Percentiles rank a stretch among this genome's conserved stretches.
Evolutionary conservation across 2,888 invertebrate genomes (phyloP).

Genomic region (Synergus gifuensis): DNA sequence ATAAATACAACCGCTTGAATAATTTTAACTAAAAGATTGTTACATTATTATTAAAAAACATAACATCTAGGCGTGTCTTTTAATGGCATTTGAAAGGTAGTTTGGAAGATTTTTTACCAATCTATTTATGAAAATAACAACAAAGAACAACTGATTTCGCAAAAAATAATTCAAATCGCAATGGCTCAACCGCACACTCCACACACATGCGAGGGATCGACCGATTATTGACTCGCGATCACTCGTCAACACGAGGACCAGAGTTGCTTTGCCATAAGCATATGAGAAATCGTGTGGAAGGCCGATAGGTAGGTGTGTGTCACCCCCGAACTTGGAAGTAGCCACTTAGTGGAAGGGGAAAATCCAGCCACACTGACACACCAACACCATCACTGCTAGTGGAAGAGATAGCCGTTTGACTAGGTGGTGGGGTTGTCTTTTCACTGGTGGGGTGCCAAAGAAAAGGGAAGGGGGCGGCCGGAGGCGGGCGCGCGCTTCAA

Average conservation of each 20-base stretch:
- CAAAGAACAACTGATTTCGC: no score
- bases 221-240: slow-evolving; percentile 50
- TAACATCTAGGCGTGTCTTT: no score
- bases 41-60: no score
- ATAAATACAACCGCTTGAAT: no score
- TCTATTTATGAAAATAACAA: no score
- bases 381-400: slow-evolving; percentile 64
- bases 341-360: slow-evolving; percentile 62
- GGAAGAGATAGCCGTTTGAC: slow-evolving; percentile 72
- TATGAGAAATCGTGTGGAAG: slow-evolving; percentile 50
- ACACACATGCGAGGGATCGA: not conserved
- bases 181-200: not conserved
- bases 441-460: slow-evolving; percentile 62
- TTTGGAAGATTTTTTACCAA: no score
- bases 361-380: slow-evolving; percentile 56
- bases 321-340: slow-evolving; percentile 60
- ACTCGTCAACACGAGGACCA: slow-evolving; percentile 51
- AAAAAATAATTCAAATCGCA: no score
- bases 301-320: slow-evolving; percentile 49
- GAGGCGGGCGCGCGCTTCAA: slow-evolving; percentile 76
- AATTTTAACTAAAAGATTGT: no score
- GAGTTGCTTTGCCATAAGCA: slow-evolving; percentile 46
- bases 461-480: slow-evolving; percentile 68
- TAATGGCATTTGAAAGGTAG: no score
- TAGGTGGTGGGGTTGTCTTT: slow-evolving; percentile 58